phyloP scores from a whole-genome alignment of 2,888 invertebrate genomes.

The Apamea anceps region DNA sequence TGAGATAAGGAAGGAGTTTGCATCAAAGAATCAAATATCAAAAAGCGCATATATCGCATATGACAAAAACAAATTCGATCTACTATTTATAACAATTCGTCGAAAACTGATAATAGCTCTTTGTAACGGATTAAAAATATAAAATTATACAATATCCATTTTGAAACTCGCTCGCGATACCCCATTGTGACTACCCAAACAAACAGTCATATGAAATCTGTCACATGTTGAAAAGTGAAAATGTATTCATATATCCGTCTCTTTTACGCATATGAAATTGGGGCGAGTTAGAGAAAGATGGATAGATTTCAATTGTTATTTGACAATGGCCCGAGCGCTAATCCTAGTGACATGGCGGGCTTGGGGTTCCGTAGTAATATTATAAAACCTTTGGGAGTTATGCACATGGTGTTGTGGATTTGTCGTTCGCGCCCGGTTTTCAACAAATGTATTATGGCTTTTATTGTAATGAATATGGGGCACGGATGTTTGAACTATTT shows the following conservation, averaged over 20 bases:
- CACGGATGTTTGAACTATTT: conserved; percentile 25
- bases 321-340: conserved; percentile 85
- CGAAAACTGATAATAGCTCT: conserved; percentile 68
- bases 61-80: conserved; percentile 28
- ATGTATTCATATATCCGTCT: conserved; percentile 83
- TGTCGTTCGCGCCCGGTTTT: conserved; percentile 28
- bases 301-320: conserved; percentile 86
- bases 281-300: conserved; percentile 78
- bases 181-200: conserved; percentile 85
- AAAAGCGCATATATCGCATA: conserved; percentile 19
- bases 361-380: conserved; percentile 74
- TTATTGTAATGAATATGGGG: conserved; percentile 61
- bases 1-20: neutral
- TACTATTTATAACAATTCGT: conserved; percentile 42
- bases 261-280: conserved; percentile 68
- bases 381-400: conserved; percentile 45
- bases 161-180: conserved; percentile 77
- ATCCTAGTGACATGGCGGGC: conserved; percentile 87
- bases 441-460: conserved; percentile 52
- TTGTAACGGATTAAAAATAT: conserved; percentile 84
- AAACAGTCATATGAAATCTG: conserved; percentile 89
- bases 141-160: conserved; percentile 84
- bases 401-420: conserved; percentile 53
- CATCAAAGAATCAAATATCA: conserved; percentile 10
- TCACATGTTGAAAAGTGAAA: conserved; percentile 89